phyloP scores from a whole-genome alignment of 2,888 invertebrate genomes.

The Dynastes tityus region DNA sequence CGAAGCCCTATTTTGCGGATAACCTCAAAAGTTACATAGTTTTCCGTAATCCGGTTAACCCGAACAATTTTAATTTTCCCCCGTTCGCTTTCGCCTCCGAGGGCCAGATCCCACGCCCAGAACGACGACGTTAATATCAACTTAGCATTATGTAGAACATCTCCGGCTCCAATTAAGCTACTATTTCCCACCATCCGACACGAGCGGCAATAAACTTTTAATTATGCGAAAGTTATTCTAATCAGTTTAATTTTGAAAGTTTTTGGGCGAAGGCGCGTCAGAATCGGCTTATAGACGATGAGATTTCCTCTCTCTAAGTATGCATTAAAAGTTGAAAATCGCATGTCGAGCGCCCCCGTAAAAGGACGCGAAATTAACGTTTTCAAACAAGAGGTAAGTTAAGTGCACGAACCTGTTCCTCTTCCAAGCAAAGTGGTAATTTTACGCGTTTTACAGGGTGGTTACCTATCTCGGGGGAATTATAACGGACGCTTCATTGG shows the following conservation, averaged over 20 bases:
- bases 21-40: constrained; percentile 40
- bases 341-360: background rate
- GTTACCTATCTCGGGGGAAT: constrained; percentile 29
- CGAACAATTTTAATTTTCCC: constrained; percentile 37
- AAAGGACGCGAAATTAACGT: constrained; percentile 8
- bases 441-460: constrained; percentile 25
- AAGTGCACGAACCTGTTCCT: background rate
- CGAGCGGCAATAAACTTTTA: constrained; percentile 38
- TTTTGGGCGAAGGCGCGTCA: background rate
- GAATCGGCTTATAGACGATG: constrained; percentile 16
- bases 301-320: background rate
- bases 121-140: constrained; percentile 35
- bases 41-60: constrained; percentile 40
- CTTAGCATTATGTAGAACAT: constrained; percentile 46
- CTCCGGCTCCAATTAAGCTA: constrained; percentile 43
- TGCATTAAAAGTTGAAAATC: constrained; percentile 30
- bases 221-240: constrained; percentile 46
- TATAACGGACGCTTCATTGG: constrained; percentile 32
- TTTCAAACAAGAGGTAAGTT: background rate
- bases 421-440: background rate
- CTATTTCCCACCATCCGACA: constrained; percentile 31
- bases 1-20: constrained; percentile 31
- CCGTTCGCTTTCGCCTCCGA: no score
- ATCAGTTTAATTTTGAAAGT: constrained; percentile 46
- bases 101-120: background rate